Conservation (phyloP, 2,113 vertebrate species). For the Romanogobio albipinnatus region DNA sequence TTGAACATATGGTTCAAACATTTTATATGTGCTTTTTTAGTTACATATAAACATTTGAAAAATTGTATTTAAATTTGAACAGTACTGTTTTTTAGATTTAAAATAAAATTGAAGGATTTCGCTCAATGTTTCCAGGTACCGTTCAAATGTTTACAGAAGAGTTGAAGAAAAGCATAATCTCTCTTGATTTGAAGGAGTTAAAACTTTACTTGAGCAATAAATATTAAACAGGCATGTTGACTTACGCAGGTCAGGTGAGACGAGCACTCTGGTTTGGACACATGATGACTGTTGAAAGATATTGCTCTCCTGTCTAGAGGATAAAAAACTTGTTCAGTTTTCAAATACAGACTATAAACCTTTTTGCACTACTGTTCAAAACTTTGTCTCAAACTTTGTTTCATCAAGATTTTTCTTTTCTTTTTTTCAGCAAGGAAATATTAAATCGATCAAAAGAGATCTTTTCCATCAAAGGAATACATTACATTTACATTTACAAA, state of each 20-base stretch:
- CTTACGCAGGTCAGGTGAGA: slow-evolving; percentile 86
- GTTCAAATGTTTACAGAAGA: neutral
- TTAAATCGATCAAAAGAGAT: neutral
- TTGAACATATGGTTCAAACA: neutral
- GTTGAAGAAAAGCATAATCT: neutral
- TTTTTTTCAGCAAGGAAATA: neutral
- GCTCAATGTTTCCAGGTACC: neutral
- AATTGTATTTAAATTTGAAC: neutral
- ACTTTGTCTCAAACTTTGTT: neutral
- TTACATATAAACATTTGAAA: neutral
- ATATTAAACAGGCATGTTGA: neutral
- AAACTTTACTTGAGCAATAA: neutral
- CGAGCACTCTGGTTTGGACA: slow-evolving; percentile 88
- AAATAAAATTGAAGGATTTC: neutral
- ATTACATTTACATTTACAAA: neutral
- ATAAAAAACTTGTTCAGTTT: slow-evolving; percentile 22
- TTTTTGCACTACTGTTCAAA: neutral
- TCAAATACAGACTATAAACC: neutral
- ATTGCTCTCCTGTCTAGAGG: slow-evolving; percentile 86
- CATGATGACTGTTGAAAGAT: slow-evolving; percentile 91
- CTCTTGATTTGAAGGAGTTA: neutral
- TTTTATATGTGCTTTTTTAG: neutral
- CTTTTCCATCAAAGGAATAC: neutral
- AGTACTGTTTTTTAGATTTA: neutral
- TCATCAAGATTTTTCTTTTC: neutral